Conservation (phyloP, 1,140 invertebrate genomes). For the Diuraphis noxia region DNA sequence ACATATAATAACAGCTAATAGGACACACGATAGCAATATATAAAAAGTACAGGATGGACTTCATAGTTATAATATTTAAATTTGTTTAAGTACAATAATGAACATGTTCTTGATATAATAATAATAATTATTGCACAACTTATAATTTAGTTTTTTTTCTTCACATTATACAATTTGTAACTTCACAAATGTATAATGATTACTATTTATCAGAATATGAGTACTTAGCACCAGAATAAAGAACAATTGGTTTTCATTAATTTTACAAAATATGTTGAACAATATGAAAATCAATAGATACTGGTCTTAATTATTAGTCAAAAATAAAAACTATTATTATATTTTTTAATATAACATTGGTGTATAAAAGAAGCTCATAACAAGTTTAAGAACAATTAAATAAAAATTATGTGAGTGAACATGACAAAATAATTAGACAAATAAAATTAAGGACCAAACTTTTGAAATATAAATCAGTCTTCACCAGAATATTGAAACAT, state of each 20-base stretch:
- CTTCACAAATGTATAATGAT: background rate
- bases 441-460: conserved; percentile 38
- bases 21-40: conserved; percentile 47
- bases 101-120: conserved; percentile 25
- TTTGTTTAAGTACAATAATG: conserved; percentile 46
- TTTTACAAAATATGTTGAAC: background rate
- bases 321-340: background rate
- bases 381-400: conserved; percentile 25
- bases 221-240: conserved; percentile 25
- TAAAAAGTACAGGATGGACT: conserved; percentile 40
- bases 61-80: background rate
- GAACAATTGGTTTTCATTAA: background rate
- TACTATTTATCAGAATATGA: background rate
- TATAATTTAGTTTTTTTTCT: background rate
- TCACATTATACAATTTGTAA: conserved; percentile 9
- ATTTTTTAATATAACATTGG: background rate
- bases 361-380: conserved; percentile 2
- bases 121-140: conserved; percentile 40
- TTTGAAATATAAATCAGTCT: conserved; percentile 49
- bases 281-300: background rate
- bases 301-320: conserved; percentile 12
- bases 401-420: conserved; percentile 7
- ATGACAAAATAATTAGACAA: conserved; percentile 43
- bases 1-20: conserved; percentile 49
- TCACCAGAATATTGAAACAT: conserved; percentile 38